A percentile compares a stretch with the other conserved stretches of the same genome.
Evolutionary conservation across 2,888 invertebrate species (phyloP).

Genomic region (Tethea ocularis): DNA sequence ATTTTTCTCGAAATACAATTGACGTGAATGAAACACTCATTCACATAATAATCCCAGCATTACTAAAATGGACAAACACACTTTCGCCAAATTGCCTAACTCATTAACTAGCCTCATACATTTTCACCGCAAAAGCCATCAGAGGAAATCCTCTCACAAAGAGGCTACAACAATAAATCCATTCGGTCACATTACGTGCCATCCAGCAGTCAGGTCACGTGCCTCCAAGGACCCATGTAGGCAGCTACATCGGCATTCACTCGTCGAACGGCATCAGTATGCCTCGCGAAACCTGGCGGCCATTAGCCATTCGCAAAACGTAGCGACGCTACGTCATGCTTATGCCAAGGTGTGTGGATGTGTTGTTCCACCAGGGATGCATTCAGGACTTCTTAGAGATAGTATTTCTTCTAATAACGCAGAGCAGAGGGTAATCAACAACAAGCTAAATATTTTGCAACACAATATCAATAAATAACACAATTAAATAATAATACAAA

Average conservation of each 20-base stretch:
- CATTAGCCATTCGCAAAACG: slow-evolving; percentile 64
- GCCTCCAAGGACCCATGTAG: slow-evolving; percentile 51
- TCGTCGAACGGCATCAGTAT: slow-evolving; percentile 51
- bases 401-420: neutral
- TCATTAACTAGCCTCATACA: neutral
- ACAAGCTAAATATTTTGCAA: neutral
- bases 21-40: no score
- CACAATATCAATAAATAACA: neutral
- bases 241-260: slow-evolving; percentile 54
- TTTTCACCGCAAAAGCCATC: neutral
- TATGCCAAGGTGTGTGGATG: slow-evolving; percentile 61
- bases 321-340: slow-evolving; percentile 76
- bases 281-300: slow-evolving; percentile 34
- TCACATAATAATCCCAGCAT: no score
- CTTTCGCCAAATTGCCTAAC: neutral
- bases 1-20: no score
- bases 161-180: slow-evolving; percentile 52
- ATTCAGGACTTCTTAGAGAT: slow-evolving; percentile 28
- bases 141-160: slow-evolving; percentile 29
- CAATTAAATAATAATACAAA: neutral
- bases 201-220: slow-evolving; percentile 42
- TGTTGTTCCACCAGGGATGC: slow-evolving; percentile 51
- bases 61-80: neutral
- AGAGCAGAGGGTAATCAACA: neutral
- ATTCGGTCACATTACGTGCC: slow-evolving; percentile 45